Base-by-base conservation (phyloP, 2,113 vertebrate species). In the Halichoerus grypus region DNA sequence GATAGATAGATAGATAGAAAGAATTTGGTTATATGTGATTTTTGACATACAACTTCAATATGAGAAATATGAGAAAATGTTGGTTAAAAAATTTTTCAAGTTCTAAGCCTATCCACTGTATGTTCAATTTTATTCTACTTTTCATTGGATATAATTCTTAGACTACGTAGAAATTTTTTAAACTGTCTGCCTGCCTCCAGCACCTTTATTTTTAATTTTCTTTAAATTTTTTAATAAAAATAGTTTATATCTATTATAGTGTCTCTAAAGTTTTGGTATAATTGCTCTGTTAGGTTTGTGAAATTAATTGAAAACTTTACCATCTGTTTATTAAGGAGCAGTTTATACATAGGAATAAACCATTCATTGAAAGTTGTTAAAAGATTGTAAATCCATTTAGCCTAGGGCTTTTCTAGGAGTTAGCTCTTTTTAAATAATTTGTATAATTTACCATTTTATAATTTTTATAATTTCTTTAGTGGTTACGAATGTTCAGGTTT, bases 181-280 rank as follows among this genome's bases (percentile, higher is more conserved):
- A 77, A 31, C 19, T 76, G 31, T 61, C 42, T 93, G 42, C 59
- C 42, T 74, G 9, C 53, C 21, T 39, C 51, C 10, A n/a, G 36
- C 31, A 94, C 51, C 36, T 89, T 67, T 59, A 95, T 80, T 72
- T 91, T 94, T 96, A 76, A 97, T 94, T 92, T 96, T 94, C 49
- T 86, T 83, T 81, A 96, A 86, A 71, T 13, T 92, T 95, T 92
- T 91, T 26, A 90, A 72, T 87, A 91, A 95, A 92, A 93, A 87
- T 90, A 49, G 46, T 65, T 53, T 31, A 16, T 72, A 87, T 63
- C 49, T 2, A 71, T 71, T 79, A 55, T 33, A 79, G 46, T 72
- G 61, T 93, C 72, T 71, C 67, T 95, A 88, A 93, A 36, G 55
- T 93, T 88, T 84, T 79, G 77, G 26, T 83, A 42, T 53, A 93